These are phyloP conservation scores for Bombus impatiens DNA, from an alignment of 1,140 invertebrate genomes.

Conservation along the genomic window DNA sequence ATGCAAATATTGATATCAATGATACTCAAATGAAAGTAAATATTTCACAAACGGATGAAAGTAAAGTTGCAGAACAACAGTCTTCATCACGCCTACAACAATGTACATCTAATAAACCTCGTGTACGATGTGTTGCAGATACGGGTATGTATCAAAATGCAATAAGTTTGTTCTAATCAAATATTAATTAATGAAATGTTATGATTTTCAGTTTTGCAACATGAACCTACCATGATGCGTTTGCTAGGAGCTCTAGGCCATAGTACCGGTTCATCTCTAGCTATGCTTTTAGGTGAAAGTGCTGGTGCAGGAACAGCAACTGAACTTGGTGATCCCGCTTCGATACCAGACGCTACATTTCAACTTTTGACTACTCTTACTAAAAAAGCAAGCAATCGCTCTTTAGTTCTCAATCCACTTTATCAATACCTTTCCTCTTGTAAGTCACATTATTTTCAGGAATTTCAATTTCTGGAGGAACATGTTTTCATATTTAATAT, in stretches of 20 bases:
- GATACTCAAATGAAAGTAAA: slow-evolving; percentile 73
- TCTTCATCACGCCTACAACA: slow-evolving; percentile 74
- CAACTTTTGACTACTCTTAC: slow-evolving; percentile 89
- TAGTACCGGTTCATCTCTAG: slow-evolving; percentile 87
- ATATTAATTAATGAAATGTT: slow-evolving; percentile 22
- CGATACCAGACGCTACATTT: slow-evolving; percentile 92
- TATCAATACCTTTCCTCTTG: slow-evolving; percentile 88
- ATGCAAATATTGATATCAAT: slow-evolving; percentile 40
- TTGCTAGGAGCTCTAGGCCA: slow-evolving; percentile 89
- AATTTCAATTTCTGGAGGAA: neutral
- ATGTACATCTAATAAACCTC: slow-evolving; percentile 73
- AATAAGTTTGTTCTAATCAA: slow-evolving; percentile 6
- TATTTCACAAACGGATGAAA: slow-evolving; percentile 89
- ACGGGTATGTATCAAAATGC: slow-evolving; percentile 77
- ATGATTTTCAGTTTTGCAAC: slow-evolving; percentile 85
- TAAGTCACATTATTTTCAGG: slow-evolving; percentile 75
- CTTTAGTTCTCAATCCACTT: slow-evolving; percentile 88
- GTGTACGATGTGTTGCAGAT: slow-evolving; percentile 88
- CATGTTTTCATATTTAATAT: neutral
- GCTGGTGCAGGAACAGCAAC: slow-evolving; percentile 70
- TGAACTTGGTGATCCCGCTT: slow-evolving; percentile 85
- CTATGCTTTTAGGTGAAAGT: slow-evolving; percentile 82
- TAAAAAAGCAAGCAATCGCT: slow-evolving; percentile 87
- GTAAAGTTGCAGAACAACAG: slow-evolving; percentile 88
- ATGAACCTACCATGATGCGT: slow-evolving; percentile 91